These are phyloP conservation scores for Diabrotica virgifera DNA, from an alignment of 1,140 invertebrate genomes.

Conservation along the genomic window DNA sequence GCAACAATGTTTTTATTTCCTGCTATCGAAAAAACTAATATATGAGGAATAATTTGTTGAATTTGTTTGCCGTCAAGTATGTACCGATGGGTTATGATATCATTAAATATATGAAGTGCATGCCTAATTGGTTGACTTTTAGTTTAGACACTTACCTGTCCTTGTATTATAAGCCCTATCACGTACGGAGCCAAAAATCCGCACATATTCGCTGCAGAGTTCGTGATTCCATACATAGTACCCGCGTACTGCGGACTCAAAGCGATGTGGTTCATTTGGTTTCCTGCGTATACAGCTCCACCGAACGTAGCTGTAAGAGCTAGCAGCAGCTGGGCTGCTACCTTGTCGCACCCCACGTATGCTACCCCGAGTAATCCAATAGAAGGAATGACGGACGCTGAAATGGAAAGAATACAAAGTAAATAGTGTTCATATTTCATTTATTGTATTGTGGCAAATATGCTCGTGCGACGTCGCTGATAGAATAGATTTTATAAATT, in stretches of 20 bases:
- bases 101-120: no score
- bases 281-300: constrained; percentile 73
- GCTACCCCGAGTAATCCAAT: constrained; percentile 71
- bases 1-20: no score
- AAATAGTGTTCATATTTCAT: no score
- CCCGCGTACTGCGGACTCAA: constrained; percentile 82
- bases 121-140: no score
- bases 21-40: no score
- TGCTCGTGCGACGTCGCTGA: no score
- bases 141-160: constrained; percentile 55
- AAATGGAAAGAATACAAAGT: constrained; percentile 17
- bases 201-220: constrained; percentile 81
- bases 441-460: no score
- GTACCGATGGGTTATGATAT: no score
- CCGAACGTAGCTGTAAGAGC: constrained; percentile 68
- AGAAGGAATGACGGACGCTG: constrained; percentile 68
- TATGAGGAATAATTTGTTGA: no score
- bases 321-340: constrained; percentile 68
- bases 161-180: constrained; percentile 68
- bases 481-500: no score
- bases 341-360: constrained; percentile 71
- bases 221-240: constrained; percentile 85
- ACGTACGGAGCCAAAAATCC: constrained; percentile 84
- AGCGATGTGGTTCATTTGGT: constrained; percentile 86
- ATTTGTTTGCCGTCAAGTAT: no score